phyloP scores from a whole-genome alignment of 2,888 invertebrate genomes.

The Megalurothrips usitatus region DNA sequence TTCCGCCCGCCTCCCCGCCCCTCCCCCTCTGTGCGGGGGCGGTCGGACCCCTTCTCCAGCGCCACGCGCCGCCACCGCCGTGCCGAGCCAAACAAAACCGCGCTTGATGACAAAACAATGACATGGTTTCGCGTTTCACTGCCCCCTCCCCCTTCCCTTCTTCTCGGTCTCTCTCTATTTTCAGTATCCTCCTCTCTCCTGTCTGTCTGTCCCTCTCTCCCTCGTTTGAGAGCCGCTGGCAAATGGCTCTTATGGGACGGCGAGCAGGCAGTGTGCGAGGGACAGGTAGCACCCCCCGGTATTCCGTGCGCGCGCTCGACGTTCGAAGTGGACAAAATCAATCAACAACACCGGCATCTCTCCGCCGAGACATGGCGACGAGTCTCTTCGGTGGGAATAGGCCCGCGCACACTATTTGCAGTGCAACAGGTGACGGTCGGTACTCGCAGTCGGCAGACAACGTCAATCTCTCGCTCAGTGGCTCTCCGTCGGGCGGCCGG shows the following conservation, averaged over 20 bases:
- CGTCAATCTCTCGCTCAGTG: not conserved
- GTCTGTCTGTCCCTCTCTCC: not conserved
- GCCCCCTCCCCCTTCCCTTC: not conserved
- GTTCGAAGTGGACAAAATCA: not conserved
- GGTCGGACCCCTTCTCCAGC: not conserved
- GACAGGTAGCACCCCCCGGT: too few species aligned
- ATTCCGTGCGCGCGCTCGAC: too few species aligned
- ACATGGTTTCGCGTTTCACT: not conserved
- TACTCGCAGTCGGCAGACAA: not conserved
- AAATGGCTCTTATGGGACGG: too few species aligned
- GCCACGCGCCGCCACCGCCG: not conserved
- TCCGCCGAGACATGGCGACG: not conserved
- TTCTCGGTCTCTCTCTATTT: not conserved
- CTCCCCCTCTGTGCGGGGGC: too few species aligned
- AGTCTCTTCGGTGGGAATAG: not conserved
- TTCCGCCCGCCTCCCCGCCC: not conserved
- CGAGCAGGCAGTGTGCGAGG: too few species aligned
- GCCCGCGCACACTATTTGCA: not conserved
- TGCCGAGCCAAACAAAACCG: not conserved
- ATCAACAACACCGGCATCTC: not conserved
- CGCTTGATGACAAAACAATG: constrained; percentile 23
- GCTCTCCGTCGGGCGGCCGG: not conserved
- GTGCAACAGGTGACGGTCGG: too few species aligned
- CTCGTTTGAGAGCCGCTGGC: too few species aligned
- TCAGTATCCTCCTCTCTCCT: not conserved